phyloP scores from a whole-genome alignment of 2,797 vertebrate species.

The Australoheros facetus region DNA sequence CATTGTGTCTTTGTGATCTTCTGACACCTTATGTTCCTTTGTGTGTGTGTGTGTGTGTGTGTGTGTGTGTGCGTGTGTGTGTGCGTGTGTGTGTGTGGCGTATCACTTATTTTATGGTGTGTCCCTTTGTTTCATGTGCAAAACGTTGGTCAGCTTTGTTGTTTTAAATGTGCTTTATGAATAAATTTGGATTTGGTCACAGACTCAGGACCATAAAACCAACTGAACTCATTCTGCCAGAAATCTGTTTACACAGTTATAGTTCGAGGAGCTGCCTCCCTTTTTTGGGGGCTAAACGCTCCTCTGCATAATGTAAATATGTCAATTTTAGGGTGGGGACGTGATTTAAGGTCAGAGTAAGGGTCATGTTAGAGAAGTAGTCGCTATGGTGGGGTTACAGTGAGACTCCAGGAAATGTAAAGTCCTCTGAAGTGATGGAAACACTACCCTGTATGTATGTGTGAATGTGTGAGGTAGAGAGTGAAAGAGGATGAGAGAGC shows the following conservation, averaged over 20 bases:
- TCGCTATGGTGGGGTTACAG: background rate
- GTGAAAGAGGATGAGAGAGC: background rate
- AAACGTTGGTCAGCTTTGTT: no score
- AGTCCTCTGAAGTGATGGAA: constrained; percentile 6
- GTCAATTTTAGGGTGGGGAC: background rate
- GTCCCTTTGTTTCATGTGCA: no score
- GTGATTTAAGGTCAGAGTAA: background rate
- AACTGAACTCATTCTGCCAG: background rate
- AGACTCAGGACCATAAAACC: background rate
- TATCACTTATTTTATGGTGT: no score
- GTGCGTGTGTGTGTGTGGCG: no score
- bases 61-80: no score
- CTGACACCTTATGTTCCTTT: no score
- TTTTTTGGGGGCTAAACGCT: background rate
- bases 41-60: no score
- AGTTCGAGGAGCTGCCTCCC: background rate
- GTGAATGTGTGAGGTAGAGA: background rate
- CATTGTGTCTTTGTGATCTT: no score
- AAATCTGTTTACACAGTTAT: constrained; percentile 4
- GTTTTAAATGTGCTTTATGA: no score
- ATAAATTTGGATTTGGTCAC: no score
- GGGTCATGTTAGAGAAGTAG: background rate
- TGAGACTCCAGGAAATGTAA: background rate
- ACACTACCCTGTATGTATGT: background rate
- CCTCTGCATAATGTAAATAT: background rate